Base-by-base conservation (phyloP, 2,888 invertebrate genomes). In the Plutella xylostella region DNA sequence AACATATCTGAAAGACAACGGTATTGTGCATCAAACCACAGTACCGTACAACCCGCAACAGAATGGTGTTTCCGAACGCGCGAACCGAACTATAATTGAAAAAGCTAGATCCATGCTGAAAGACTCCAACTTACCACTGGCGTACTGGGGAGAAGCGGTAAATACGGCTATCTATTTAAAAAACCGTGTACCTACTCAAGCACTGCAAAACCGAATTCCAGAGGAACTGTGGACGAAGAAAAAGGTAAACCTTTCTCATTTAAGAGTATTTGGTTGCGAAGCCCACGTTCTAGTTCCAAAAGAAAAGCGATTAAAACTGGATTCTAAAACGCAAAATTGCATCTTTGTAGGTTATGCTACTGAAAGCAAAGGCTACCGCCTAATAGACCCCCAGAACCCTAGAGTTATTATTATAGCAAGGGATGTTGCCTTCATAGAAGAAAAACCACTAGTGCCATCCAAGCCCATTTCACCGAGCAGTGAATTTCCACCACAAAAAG, bases 61-160 rank as follows among this genome's bases (percentile, higher is more conserved):
- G 35, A 68, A 65, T 53, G 65, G 60, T 1, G 44, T 55, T 7
- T 54, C 62, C n/a, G 66, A 68, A 45, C 34, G 60, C 5, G 43
- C 46, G 7, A 51, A 52, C 33, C 37, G 52, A 4, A 51, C 48
- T 35, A 45, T 48, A 9, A 34, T 48, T 39, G 48, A 51, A 37
- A 48, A 52, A 25, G 50, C 46, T 34, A 34, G 46, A n/a, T 47
- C 44, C 18, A 51, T 53, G 45, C 35, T 54, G 18, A 38, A 43
- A 15, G 46, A 49, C 7, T 43, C 49, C 12, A 45, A 45, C 9
- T 28, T 51, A 21, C 7, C 42, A 4, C 35, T 49, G 7, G 12
- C 31, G 14, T 53, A 37, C 21, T 55, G 53, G 55, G 52, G 49
- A 7, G 51, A 51, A 43, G 54, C 53, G 1, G 48, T 48, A 1